Base-by-base conservation (phyloP, 2,113 vertebrate species). In the Pagrus major region DNA sequence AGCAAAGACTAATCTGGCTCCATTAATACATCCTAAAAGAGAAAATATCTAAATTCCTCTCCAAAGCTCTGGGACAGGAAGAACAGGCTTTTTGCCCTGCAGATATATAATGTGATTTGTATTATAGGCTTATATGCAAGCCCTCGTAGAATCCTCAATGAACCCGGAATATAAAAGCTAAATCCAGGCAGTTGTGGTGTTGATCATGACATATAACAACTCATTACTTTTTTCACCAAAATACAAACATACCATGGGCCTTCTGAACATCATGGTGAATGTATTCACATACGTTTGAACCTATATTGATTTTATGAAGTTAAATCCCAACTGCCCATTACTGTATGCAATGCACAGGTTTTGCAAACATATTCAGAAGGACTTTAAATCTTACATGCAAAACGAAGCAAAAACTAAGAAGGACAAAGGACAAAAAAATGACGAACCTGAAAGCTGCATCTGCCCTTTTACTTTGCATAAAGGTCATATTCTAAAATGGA, bases 1-100 rank as follows among this genome's bases (percentile, higher is more conserved):
- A 91, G 94, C 88, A 11, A 78, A 82, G 60, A 90, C 60, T 88
- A 68, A 82, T 91, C 84, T 84, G 80, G 55, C 61, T 73, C 81
- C 75, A 88, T 92, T 86, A 91, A 88, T 61, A 61, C 63, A 69
- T 90, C 71, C 75, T 59, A 56, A 88, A 88, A 79, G 61, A 78
- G 63, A 84, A 84, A 85, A 81, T 63, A 88, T 84, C 78, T 79
- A 37, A 51, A 85, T 85, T 76, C 59, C 35, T 85, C 65, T 88
- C 58, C 61, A 86, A 83, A 89, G 81, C 81, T 80, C 29, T 44
- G 9, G 52, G 59, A 83, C 73, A 85, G 71, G 59, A 83, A 83
- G 63, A 75, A 55, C 42, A 78, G 73, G 7, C 21, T 41, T 77
- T 39, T 55, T 80, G 58, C 87, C 87, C 78, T 61, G 49, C 63